Evolutionary conservation across 2,113 vertebrate genomes (phyloP), one percentile per base, ranked within the genome.

Genomic region (Hippocampus mohnikei): DNA sequence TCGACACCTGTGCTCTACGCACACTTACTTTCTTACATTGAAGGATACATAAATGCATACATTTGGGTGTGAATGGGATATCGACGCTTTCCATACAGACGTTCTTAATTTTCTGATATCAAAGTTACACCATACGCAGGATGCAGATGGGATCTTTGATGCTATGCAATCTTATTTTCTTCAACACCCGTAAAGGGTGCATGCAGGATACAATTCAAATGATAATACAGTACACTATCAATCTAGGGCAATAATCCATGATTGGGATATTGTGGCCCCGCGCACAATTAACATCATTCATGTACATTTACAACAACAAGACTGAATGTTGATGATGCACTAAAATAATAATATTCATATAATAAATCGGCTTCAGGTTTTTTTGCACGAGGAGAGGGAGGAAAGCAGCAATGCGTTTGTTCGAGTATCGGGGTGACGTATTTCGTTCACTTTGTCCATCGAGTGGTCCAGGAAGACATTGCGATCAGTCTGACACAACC

Each of bases 401-500:
- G 7, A 52, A 21, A 52, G 20, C 20, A 21, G 20, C 48, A 21
- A 21, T 2, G 5, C 48, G 40, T 12, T 64, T 23, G 15, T 50
- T 8, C 20, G 18, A n/a, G 2, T 52, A 21, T 21, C 21, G 40
- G 37, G n/a, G 13, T 41, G 16, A 58, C 27, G 50, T n/a, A 0
- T 6, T 58, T 25, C 27, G 25, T 25, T 60, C 13, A 29, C 58
- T 60, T 52, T 2, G 50, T 21, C 42, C 20, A 6, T 37, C 13
- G 13, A 61, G 59, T 84, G 85, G 58, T 73, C 50, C 79, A 79
- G 87, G 89, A 86, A 86, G 84, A 77, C 75, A 76, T 78, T 44
- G 42, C 42, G 13, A 44, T 44, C 42, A 13, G 10, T 44, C 42
- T 90, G 88, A 91, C 88, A 91, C 84, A 87, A 73, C 77, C 88